Conservation (phyloP, 2,888 invertebrate genomes). For the Teleogryllus oceanicus region DNA sequence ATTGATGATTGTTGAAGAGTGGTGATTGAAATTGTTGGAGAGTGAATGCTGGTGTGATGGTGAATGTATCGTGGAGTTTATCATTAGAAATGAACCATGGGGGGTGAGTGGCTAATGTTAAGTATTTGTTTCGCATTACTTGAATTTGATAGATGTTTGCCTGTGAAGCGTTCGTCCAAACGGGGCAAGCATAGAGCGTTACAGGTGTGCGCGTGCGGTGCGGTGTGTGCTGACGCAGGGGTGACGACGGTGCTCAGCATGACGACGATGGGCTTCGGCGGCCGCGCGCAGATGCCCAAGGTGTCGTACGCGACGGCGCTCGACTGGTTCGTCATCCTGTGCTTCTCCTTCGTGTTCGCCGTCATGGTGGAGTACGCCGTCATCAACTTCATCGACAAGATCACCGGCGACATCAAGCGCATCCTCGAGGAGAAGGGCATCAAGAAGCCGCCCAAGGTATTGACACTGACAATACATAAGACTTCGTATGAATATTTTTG, state of each 20-base stretch:
- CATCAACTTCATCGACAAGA: slow-evolving; percentile 56
- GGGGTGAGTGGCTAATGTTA: too few relatives aligned
- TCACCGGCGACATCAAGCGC: slow-evolving; percentile 47
- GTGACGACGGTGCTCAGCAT: slow-evolving; percentile 62
- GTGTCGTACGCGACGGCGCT: slow-evolving; percentile 62
- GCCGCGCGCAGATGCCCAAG: slow-evolving; percentile 56
- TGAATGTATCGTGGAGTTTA: too few relatives aligned
- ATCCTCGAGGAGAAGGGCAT: slow-evolving; percentile 40
- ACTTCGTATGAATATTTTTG: too few relatives aligned
- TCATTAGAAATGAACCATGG: too few relatives aligned
- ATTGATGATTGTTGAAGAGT: too few relatives aligned
- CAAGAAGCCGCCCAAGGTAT: slow-evolving; percentile 30
- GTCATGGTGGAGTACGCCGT: slow-evolving; percentile 60
- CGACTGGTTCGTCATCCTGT: slow-evolving; percentile 60
- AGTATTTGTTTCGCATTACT: too few relatives aligned
- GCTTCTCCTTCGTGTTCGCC: slow-evolving; percentile 61
- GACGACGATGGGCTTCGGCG: slow-evolving; percentile 62
- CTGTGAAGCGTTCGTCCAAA: too few relatives aligned
- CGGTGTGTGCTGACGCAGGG: slow-evolving; percentile 45
- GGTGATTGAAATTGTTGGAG: too few relatives aligned
- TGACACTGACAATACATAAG: too few relatives aligned
- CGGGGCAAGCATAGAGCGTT: too few relatives aligned
- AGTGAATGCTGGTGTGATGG: too few relatives aligned
- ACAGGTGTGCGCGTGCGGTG: neutral
- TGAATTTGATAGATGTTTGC: too few relatives aligned